A percentile compares a stretch with the other conserved stretches of the same genome.
Evolutionary conservation across 2,113 vertebrate species (phyloP).

Genomic region (Girardinichthys multiradiatus): DNA sequence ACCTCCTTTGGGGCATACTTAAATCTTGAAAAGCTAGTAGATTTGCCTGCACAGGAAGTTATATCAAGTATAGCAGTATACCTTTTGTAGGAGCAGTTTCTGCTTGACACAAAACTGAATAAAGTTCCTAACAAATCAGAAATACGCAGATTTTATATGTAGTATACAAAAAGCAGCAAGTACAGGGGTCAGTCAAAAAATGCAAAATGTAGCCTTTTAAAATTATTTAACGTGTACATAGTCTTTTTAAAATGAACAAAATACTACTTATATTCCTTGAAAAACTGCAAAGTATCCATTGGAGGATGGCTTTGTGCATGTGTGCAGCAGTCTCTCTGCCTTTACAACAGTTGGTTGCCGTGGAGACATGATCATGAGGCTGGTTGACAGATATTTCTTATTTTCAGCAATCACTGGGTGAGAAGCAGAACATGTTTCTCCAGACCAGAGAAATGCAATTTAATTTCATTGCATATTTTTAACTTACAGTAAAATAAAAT

Average conservation of each 20-base stretch:
- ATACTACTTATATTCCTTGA: background rate
- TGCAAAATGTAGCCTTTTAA: no score
- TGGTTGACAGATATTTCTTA: background rate
- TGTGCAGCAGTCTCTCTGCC: background rate
- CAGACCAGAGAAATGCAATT: background rate
- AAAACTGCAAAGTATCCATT: background rate
- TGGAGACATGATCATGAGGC: background rate
- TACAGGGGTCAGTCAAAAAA: background rate
- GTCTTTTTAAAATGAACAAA: background rate
- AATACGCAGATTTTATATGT: background rate
- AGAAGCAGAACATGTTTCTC: background rate
- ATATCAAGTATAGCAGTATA: no score
- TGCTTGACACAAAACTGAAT: background rate
- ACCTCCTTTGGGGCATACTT: background rate
- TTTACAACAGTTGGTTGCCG: background rate
- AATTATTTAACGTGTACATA: no score
- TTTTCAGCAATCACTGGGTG: background rate
- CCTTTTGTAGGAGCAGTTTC: background rate
- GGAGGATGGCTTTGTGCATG: background rate
- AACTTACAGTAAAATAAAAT: background rate
- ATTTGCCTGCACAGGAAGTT: background rate
- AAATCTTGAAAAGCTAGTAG: background rate
- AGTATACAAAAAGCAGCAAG: background rate
- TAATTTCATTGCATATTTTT: background rate
- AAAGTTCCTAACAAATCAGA: background rate